A percentile compares a stretch with the other conserved stretches of the same genome.
Conservation (phyloP, 2,797 vertebrate species). For the Lepilemur ruficaudatus region DNA sequence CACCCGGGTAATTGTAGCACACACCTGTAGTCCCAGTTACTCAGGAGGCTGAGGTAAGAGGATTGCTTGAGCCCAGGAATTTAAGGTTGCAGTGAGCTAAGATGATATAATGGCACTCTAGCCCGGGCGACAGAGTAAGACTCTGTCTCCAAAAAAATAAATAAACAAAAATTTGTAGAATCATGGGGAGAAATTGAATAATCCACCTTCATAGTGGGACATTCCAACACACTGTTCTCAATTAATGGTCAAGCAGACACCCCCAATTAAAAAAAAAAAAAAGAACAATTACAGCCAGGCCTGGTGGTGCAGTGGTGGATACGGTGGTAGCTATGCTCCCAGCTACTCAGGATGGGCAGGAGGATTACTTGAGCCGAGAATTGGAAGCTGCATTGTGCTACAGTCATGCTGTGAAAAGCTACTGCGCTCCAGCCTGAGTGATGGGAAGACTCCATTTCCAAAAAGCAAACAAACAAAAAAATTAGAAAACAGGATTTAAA, state of each 20-base stretch:
- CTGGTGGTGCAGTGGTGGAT: not conserved
- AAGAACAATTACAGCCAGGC: not conserved
- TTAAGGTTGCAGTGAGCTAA: no score
- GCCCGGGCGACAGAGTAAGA: no score
- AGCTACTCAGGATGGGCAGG: not conserved
- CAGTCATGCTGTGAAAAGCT: not conserved
- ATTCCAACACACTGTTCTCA: not conserved
- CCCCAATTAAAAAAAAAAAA: no score
- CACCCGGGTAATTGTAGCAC: no score
- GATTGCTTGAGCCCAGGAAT: no score
- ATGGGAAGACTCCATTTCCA: not conserved
- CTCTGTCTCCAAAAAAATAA: no score
- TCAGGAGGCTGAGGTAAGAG: no score
- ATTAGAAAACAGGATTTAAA: not conserved
- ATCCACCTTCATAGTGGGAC: not conserved
- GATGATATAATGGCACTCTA: no score
- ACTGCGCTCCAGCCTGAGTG: not conserved
- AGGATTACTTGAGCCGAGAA: not conserved
- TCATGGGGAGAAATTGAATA: not conserved
- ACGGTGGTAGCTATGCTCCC: not conserved
- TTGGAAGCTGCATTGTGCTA: not conserved
- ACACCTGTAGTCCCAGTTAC: no score
- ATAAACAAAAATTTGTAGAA: not conserved
- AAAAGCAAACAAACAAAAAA: not conserved
- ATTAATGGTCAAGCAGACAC: not conserved